Conservation (phyloP, 2,797 vertebrate species). For the Anableps anableps region DNA sequence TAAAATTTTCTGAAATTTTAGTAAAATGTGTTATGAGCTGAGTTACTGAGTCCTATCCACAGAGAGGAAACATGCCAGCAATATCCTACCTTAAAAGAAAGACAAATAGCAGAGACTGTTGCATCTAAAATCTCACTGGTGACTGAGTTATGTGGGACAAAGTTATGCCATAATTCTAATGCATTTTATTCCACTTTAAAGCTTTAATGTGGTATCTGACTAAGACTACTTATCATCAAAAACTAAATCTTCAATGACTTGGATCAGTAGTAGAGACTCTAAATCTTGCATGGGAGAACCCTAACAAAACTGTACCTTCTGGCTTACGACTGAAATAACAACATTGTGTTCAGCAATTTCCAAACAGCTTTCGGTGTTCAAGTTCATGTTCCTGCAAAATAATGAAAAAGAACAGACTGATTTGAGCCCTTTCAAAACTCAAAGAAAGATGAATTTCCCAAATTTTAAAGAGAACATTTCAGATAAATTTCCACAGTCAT, state of each 20-base stretch:
- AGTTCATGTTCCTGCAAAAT: not conserved
- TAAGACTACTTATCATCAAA: not conserved
- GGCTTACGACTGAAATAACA: not conserved
- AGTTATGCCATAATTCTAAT: not conserved
- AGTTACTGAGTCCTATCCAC: not conserved
- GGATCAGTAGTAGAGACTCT: not conserved
- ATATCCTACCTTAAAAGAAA: not conserved
- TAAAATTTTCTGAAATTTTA: not conserved
- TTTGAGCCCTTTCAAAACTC: not conserved
- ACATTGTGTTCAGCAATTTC: not conserved
- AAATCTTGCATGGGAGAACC: not conserved
- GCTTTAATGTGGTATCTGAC: not conserved
- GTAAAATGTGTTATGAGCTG: not conserved
- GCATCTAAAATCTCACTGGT: not conserved
- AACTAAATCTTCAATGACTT: not conserved
- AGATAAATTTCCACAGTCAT: not conserved
- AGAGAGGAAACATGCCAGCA: not conserved
- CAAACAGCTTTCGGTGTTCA: not conserved
- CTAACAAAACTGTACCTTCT: not conserved
- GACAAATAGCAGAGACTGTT: not conserved
- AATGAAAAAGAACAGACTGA: not conserved
- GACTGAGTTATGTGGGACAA: not conserved
- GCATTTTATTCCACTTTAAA: not conserved
- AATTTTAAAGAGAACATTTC: not conserved
- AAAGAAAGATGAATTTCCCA: not conserved